Percentiles rank a stretch among this genome's conserved stretches.
phyloP scores from a whole-genome alignment of 2,888 invertebrate genomes.

The Ophioninae sp. region DNA sequence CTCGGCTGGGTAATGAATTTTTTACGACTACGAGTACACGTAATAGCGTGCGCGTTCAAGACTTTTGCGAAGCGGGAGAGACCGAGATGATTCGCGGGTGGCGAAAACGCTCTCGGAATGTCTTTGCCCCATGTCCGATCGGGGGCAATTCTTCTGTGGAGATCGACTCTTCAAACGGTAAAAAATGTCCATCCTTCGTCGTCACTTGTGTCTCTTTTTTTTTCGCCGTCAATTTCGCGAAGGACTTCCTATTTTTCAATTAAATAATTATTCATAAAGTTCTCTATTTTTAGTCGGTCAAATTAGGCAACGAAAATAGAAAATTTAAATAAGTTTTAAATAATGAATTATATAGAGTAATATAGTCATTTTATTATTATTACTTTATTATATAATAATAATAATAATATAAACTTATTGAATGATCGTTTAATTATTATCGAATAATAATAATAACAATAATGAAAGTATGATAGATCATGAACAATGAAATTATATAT shows the following conservation, averaged over 20 bases:
- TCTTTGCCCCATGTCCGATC: slow-evolving; percentile 42
- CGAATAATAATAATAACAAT: no score
- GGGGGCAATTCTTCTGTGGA: slow-evolving; percentile 46
- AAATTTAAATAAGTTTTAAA: no score
- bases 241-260: neutral
- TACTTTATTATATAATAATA: no score
- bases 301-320: no score
- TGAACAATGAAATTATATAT: no score
- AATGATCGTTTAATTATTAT: no score
- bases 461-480: no score
- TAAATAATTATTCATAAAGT: neutral
- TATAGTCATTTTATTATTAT: no score
- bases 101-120: slow-evolving; percentile 40
- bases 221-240: neutral
- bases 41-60: slow-evolving; percentile 41
- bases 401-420: no score
- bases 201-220: neutral
- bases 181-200: neutral
- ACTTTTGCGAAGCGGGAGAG: slow-evolving; percentile 34
- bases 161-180: slow-evolving; percentile 58
- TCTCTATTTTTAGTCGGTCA: neutral
- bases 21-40: slow-evolving; percentile 72
- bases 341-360: no score
- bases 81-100: slow-evolving; percentile 53
- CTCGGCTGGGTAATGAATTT: slow-evolving; percentile 77